These are phyloP conservation scores for Lepidocyrtinus sp. DNA, from an alignment of 2,888 invertebrate species.

Conservation along the genomic window DNA sequence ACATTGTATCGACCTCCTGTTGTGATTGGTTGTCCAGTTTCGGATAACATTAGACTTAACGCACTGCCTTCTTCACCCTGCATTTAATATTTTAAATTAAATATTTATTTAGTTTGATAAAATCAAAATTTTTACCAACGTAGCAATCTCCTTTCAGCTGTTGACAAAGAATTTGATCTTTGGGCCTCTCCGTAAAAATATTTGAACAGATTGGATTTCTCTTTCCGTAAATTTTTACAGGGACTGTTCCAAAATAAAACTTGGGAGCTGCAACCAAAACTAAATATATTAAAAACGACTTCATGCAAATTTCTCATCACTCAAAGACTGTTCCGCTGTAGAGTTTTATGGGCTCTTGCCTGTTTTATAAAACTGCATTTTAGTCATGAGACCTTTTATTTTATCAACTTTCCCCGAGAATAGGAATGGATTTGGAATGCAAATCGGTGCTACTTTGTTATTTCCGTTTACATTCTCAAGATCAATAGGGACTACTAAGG, in stretches of 20 bases:
- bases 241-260: constrained; percentile 44
- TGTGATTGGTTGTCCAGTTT: constrained; percentile 27
- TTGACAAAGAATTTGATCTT: constrained; percentile 28
- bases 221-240: constrained; percentile 19
- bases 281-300: too few relatives aligned
- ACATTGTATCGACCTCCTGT: constrained; percentile 15
- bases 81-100: too few relatives aligned
- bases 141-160: constrained; percentile 15
- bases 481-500: constrained; percentile 26
- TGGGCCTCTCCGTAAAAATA: constrained; percentile 40
- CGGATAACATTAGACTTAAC: constrained; percentile 21
- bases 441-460: constrained; percentile 24
- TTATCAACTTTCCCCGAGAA: constrained; percentile 22
- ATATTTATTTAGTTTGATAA: neutral
- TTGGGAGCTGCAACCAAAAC: constrained; percentile 33
- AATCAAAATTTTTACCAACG: neutral
- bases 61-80: constrained; percentile 12
- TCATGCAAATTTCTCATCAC: too few relatives aligned
- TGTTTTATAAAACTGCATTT: constrained; percentile 32
- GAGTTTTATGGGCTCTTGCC: constrained; percentile 14
- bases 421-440: constrained; percentile 33
- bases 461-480: neutral
- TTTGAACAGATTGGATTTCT: constrained; percentile 37
- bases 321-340: too few relatives aligned
- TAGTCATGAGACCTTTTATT: constrained; percentile 32